phyloP scores from a whole-genome alignment of 2,113 vertebrate species.

The Clarias gariepinus region DNA sequence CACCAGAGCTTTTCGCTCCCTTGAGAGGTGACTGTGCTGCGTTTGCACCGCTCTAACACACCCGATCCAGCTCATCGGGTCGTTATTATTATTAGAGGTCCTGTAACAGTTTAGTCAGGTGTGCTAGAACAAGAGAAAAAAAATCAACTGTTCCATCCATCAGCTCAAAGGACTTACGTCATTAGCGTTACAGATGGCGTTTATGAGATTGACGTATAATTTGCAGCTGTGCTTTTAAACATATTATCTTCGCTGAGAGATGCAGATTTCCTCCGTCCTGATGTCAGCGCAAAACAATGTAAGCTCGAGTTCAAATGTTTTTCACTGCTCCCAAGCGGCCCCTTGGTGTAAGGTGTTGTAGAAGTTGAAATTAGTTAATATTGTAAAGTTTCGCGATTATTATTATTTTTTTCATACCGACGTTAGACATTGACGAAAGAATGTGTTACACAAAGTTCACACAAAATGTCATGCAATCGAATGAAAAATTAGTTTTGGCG shows the following conservation, averaged over 20 bases:
- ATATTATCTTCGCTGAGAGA: background rate
- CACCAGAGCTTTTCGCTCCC: background rate
- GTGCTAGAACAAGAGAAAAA: background rate
- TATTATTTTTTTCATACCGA: background rate
- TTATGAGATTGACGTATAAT: background rate
- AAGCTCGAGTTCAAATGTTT: background rate
- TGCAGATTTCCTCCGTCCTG: background rate
- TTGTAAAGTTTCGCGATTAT: background rate
- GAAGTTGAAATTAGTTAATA: background rate
- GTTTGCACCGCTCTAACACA: background rate
- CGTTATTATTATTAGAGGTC: background rate
- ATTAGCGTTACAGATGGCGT: background rate
- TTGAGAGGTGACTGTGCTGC: background rate
- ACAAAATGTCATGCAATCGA: background rate
- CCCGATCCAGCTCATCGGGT: background rate
- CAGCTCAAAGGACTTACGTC: background rate
- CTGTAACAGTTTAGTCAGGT: background rate
- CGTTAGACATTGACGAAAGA: background rate
- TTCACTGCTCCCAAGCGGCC: background rate
- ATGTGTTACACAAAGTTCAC: background rate
- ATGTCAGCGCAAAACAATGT: conserved; percentile 5
- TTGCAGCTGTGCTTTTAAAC: conserved; percentile 6
- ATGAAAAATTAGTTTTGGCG: background rate
- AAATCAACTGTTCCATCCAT: background rate
- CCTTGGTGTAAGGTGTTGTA: background rate